Evolutionary conservation across 2,797 vertebrate genomes (phyloP).

Genomic region (Darevskia mixta): DNA sequence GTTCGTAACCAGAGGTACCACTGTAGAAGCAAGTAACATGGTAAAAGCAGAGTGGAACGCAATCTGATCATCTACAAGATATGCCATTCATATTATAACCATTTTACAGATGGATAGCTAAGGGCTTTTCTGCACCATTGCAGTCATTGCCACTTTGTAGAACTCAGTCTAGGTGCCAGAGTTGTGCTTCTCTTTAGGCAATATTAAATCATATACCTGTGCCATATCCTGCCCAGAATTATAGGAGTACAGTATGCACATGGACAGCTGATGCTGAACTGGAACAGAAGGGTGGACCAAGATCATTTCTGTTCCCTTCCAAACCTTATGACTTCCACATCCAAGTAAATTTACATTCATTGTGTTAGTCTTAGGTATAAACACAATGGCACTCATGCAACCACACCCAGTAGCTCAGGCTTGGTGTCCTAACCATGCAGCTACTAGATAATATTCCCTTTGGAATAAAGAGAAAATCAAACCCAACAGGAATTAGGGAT

Average conservation of each 20-base stretch:
- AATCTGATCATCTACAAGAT: background rate
- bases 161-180: background rate
- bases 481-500: slow-evolving; percentile 22
- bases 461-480: background rate
- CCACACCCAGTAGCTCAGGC: background rate
- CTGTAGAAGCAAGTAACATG: background rate
- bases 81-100: background rate
- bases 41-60: background rate
- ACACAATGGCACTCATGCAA: background rate
- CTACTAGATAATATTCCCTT: background rate
- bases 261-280: background rate
- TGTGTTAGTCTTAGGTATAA: background rate
- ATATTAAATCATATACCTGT: background rate
- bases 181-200: background rate
- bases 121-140: background rate
- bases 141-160: background rate
- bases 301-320: background rate
- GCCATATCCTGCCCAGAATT: background rate
- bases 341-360: background rate
- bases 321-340: background rate
- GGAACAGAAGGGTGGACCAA: background rate
- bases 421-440: background rate
- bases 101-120: background rate
- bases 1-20: too few species aligned
- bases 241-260: too few species aligned